A percentile compares a stretch with the other conserved stretches of the same genome.
These are phyloP conservation scores for Choloepus didactylus DNA, from an alignment of 2,797 vertebrate species.

Conservation along the genomic window DNA sequence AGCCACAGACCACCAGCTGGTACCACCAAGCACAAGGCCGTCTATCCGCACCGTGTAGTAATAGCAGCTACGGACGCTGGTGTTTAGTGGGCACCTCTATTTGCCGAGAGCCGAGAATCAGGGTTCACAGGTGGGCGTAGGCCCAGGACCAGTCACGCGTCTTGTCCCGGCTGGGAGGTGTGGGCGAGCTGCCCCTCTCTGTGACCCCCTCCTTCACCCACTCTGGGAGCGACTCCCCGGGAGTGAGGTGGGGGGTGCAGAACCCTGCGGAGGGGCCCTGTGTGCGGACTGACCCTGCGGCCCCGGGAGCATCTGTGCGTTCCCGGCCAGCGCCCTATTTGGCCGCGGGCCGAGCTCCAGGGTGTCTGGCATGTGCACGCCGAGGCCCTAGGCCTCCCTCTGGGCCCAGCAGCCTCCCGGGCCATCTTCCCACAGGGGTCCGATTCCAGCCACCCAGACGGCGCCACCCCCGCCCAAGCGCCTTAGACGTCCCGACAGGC, in stretches of 20 bases:
- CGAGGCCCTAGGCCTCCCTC: not conserved
- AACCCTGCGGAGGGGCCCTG: not conserved
- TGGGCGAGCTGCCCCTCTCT: fast-evolving
- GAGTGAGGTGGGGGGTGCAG: too few relatives aligned
- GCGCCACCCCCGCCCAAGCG: fast-evolving
- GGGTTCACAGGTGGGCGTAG: not conserved
- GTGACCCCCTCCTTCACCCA: too few relatives aligned
- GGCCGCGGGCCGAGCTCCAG: not conserved
- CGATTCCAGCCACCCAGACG: fast-evolving
- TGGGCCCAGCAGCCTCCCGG: fast-evolving
- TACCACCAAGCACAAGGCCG: not conserved
- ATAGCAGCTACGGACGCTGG: not conserved
- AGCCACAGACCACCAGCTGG: not conserved
- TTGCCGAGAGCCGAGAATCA: not conserved
- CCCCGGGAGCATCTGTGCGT: not conserved
- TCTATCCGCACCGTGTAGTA: not conserved
- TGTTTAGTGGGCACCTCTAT: not conserved
- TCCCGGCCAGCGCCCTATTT: not conserved
- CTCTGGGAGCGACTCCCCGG: too few relatives aligned
- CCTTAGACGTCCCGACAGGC: not conserved
- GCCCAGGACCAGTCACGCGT: not conserved
- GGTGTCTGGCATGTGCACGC: not conserved
- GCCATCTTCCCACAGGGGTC: not conserved
- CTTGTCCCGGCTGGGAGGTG: not conserved
- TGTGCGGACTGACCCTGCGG: fast-evolving